A percentile compares a stretch with the other conserved stretches of the same genome.
These are phyloP conservation scores for Suncus etruscus DNA, from an alignment of 2,113 vertebrate genomes.

Conservation along the genomic window DNA sequence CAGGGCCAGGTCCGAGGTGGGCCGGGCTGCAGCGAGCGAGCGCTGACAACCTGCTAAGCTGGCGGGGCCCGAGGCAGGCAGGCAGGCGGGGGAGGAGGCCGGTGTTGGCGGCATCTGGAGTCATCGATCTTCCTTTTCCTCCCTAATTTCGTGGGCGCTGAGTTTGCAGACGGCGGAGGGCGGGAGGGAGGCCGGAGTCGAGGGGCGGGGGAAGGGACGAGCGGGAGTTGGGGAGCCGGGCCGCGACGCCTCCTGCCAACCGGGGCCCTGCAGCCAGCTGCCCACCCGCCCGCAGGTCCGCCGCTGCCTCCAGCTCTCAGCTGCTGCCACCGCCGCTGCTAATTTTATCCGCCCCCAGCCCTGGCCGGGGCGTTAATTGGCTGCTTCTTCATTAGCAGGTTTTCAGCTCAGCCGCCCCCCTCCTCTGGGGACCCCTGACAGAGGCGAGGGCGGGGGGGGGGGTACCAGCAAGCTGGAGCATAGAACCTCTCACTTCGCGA, in stretches of 20 bases:
- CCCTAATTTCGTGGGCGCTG: constrained; percentile 85
- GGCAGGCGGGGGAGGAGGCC: constrained; percentile 31
- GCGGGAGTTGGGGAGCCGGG: constrained; percentile 38
- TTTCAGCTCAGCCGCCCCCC: constrained; percentile 66
- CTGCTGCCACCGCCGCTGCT: constrained; percentile 64
- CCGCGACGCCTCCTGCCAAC: not conserved
- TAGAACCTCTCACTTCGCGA: not conserved
- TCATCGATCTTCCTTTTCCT: constrained; percentile 84
- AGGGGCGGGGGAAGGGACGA: constrained; percentile 58
- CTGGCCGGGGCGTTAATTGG: constrained; percentile 80
- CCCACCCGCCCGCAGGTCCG: constrained; percentile 66
- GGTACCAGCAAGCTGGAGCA: constrained; percentile 72
- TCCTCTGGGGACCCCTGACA: constrained; percentile 74
- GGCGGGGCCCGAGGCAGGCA: constrained; percentile 47
- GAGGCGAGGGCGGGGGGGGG: constrained; percentile 62
- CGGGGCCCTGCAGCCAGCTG: constrained; percentile 74
- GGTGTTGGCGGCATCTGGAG: constrained; percentile 81
- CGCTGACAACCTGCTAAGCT: constrained; percentile 74
- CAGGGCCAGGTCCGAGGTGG: not conserved
- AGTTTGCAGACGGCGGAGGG: constrained; percentile 79
- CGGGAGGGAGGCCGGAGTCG: constrained; percentile 50
- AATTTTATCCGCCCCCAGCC: constrained; percentile 81
- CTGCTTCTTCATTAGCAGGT: constrained; percentile 80
- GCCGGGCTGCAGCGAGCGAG: constrained; percentile 48
- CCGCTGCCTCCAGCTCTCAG: constrained; percentile 49